Evolutionary conservation across 2,797 vertebrate species (phyloP).

Genomic region (Helicolenus hilgendorfi): DNA sequence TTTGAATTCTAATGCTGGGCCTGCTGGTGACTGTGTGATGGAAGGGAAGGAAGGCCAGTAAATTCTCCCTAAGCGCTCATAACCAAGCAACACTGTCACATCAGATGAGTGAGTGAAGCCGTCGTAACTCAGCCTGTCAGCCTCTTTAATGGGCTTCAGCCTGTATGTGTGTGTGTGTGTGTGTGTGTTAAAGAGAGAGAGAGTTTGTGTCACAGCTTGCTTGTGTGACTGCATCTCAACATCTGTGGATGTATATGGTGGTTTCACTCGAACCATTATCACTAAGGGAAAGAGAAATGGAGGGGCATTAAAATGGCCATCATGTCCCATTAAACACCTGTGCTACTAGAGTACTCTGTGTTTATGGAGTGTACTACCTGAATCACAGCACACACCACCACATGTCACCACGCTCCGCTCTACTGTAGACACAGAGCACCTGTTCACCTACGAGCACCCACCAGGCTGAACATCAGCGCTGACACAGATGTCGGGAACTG

Average conservation of each 20-base stretch:
- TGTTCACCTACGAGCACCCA: neutral
- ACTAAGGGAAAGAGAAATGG: conserved; percentile 11
- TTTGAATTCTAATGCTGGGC: conserved; percentile 11
- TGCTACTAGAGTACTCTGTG: neutral
- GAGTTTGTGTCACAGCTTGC: neutral
- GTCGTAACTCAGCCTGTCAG: conserved; percentile 67
- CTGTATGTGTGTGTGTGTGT: neutral
- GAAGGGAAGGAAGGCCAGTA: conserved; percentile 39
- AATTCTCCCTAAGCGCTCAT: conserved; percentile 66
- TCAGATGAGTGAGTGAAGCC: conserved; percentile 63
- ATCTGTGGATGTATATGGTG: conserved; percentile 17
- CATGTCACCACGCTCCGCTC: neutral
- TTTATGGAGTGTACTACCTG: conserved; percentile 23
- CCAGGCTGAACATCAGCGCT: neutral
- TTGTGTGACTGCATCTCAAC: neutral
- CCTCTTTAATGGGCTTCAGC: conserved; percentile 49
- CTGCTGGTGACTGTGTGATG: conserved; percentile 33
- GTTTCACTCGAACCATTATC: conserved; percentile 26
- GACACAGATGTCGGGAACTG: neutral
- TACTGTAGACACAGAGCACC: conserved; percentile 4
- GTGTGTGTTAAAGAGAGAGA: neutral
- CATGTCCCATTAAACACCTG: conserved; percentile 54
- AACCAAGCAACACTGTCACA: conserved; percentile 72
- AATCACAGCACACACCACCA: neutral
- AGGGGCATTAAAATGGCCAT: conserved; percentile 4